Evolutionary conservation across 2,888 invertebrate species (phyloP), one percentile per base, ranked within the genome.

Genomic region (Ctenicera cuprea): DNA sequence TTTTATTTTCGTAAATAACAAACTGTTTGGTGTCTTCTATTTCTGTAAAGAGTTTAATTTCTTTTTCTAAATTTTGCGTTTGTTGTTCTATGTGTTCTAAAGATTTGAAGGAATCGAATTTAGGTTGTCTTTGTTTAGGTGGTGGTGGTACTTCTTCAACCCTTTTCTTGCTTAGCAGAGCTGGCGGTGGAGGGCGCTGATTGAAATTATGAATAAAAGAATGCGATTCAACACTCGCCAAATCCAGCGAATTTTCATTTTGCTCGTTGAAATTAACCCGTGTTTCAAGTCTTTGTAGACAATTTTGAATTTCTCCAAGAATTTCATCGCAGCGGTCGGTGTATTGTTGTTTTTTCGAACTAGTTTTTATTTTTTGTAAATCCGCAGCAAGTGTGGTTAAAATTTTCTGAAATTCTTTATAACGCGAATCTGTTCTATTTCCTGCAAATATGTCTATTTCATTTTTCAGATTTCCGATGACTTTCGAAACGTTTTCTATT

Each of bases 141-240:
- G 38, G 33, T 7, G 20, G 33, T 33, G 1, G 20, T 43, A 43
- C 12, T 26, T 67, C 26, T 30, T 45, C 7, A 5, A 14, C 43
- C 43, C 20, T 3, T 18, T 48, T 18, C 8, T 48, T 9, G 9
- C 18, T 18, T 1, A 48, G 18, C 3, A 48, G 1, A 18, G 48
- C 48, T 1, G 48, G 54, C 2, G 30, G 54, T 30, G n/a, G 54
- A 26, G n/a, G 63, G 14, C 14, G 14, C 11, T 26, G 38, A 45
- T 30, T 54, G 43, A 2, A 20, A 16, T 41, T 52, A 54, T 43
- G 33, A 8, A 82, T 80, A 43, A 82, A 82, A 0, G 81, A 81
- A 63, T 78, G 76, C 7, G 81, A 81, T 62, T 81, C 82, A 1
- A 81, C 78, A 5, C 80, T 79, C n/a, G 77, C 80, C 30, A 77